Evolutionary conservation across 1,140 invertebrate genomes (phyloP).

Genomic region (Cyphomyrmex costatus): DNA sequence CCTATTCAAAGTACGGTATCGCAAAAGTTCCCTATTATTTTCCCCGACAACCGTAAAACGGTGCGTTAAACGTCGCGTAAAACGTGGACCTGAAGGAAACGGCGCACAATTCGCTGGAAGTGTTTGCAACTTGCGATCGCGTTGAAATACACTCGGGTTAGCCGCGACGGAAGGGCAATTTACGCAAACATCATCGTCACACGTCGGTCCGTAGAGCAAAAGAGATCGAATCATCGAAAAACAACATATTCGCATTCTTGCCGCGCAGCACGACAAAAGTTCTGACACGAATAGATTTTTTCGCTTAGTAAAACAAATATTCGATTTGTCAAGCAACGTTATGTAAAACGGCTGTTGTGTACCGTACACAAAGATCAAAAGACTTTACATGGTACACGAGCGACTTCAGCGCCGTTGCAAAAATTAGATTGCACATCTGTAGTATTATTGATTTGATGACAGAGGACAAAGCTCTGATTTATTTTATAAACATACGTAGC

Average conservation of each 20-base stretch:
- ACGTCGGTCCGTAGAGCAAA: not conserved
- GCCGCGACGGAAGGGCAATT: not conserved
- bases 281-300: not conserved
- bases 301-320: conserved; percentile 31
- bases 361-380: not conserved
- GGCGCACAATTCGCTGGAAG: conserved; percentile 21
- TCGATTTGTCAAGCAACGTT: conserved; percentile 32
- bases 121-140: not conserved
- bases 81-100: conserved; percentile 21
- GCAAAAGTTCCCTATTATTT: conserved; percentile 35
- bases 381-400: not conserved
- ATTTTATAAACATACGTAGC: not conserved
- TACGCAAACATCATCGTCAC: conserved; percentile 18
- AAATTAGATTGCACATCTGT: conserved; percentile 22
- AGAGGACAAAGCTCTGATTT: not conserved
- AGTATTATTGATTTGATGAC: conserved; percentile 10
- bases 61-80: conserved; percentile 31
- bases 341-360: not conserved
- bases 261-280: not conserved
- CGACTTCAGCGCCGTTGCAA: not conserved
- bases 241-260: conserved; percentile 15
- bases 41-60: conserved; percentile 25
- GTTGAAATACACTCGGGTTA: not conserved
- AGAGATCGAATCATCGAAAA: not conserved
- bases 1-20: not conserved